Percentiles rank a stretch among this genome's conserved stretches.
These are phyloP conservation scores for Hemistola chrysoprasaria DNA, from an alignment of 2,888 invertebrate genomes.

Conservation along the genomic window DNA sequence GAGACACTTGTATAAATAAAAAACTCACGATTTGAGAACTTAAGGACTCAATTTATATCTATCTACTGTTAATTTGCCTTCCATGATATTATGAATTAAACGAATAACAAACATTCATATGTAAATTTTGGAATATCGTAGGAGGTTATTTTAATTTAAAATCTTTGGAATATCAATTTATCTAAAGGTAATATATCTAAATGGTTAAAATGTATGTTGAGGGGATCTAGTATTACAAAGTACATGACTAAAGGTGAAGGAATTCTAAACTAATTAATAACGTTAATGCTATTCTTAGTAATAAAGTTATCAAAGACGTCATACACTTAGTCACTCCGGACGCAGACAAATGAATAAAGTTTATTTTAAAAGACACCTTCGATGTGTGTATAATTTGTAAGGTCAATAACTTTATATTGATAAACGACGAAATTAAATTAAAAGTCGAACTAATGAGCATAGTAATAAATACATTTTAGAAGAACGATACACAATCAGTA, in stretches of 20 bases:
- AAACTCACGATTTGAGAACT: slow-evolving; percentile 2
- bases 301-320: slow-evolving; percentile 39
- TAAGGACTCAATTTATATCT: too few species aligned
- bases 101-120: too few species aligned
- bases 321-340: slow-evolving; percentile 45
- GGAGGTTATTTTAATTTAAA: too few species aligned
- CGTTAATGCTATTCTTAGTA: slow-evolving; percentile 29
- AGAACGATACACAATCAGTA: slow-evolving; percentile 4
- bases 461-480: background rate
- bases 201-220: too few species aligned
- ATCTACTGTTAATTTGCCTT: slow-evolving; percentile 1
- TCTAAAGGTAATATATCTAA: too few species aligned
- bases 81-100: too few species aligned
- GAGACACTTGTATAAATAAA: slow-evolving; percentile 19
- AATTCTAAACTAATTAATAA: slow-evolving; percentile 36
- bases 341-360: slow-evolving; percentile 44
- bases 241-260: slow-evolving; percentile 34
- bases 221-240: too few species aligned
- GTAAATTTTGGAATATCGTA: too few species aligned
- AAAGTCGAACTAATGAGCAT: slow-evolving; percentile 5
- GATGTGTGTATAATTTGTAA: slow-evolving; percentile 6
- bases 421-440: slow-evolving; percentile 12
- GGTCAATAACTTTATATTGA: slow-evolving; percentile 21
- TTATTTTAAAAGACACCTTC: slow-evolving; percentile 19
- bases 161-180: too few species aligned